Percentiles rank a stretch among this genome's conserved stretches.
phyloP scores from a whole-genome alignment of 1,140 invertebrate species.

The Contarinia nasturtii region DNA sequence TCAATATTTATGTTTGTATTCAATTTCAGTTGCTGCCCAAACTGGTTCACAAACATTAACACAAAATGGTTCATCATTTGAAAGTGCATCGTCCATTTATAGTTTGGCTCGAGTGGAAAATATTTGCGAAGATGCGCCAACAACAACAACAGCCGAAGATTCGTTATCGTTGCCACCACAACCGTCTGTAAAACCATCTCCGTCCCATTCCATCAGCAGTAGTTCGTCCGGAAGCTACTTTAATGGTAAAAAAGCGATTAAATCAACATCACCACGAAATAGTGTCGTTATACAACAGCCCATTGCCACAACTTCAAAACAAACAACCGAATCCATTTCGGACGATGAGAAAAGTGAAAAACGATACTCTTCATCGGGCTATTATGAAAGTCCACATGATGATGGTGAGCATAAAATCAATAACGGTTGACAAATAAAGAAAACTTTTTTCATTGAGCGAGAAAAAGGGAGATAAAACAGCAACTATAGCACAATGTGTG shows the following conservation, averaged over 20 bases:
- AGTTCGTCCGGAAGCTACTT: conserved; percentile 44
- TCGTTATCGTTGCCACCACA: conserved; percentile 2
- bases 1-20: conserved; percentile 1
- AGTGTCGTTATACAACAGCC: conserved; percentile 8
- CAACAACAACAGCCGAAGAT: conserved; percentile 11
- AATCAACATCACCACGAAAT: background rate
- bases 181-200: conserved; percentile 16
- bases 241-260: conserved; percentile 29
- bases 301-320: conserved; percentile 9
- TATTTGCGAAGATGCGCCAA: conserved; percentile 28
- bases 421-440: no score
- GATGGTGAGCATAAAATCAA: conserved; percentile 27
- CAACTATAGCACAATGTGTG: background rate
- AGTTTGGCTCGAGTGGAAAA: conserved; percentile 50
- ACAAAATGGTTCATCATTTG: conserved; percentile 57
- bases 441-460: no score
- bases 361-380: conserved; percentile 55
- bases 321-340: conserved; percentile 30
- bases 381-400: conserved; percentile 57
- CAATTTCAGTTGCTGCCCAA: conserved; percentile 19
- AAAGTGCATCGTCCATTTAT: conserved; percentile 61
- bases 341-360: conserved; percentile 43
- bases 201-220: conserved; percentile 33
- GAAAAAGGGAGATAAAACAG: no score
- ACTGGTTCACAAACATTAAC: conserved; percentile 31